phyloP scores from a whole-genome alignment of 2,113 vertebrate genomes.

The Syrmaticus mikado region DNA sequence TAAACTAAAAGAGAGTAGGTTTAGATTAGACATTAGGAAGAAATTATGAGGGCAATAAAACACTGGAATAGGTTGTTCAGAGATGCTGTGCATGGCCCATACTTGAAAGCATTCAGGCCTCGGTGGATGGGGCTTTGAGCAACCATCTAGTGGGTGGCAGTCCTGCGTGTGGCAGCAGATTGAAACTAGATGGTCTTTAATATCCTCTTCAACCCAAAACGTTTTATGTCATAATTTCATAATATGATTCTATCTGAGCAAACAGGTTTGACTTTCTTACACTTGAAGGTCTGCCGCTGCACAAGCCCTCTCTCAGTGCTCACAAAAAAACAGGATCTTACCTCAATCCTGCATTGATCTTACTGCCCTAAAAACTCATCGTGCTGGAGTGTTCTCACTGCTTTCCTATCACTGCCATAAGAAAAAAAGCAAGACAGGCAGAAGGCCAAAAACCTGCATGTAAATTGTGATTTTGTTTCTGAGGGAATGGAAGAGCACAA shows the following conservation, averaged over 20 bases:
- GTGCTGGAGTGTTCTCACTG: rapidly evolving
- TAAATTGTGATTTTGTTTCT: neutral
- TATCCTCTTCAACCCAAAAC: neutral
- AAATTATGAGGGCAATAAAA: neutral
- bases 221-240: neutral
- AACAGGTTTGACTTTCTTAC: neutral
- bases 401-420: neutral
- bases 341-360: neutral
- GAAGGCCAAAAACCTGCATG: rapidly evolving
- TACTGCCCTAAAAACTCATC: neutral
- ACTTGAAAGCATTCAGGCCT: neutral
- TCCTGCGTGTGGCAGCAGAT: neutral
- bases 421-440: rapidly evolving
- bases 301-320: rapidly evolving
- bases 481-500: rapidly evolving
- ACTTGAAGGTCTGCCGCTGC: neutral
- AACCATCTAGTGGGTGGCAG: neutral
- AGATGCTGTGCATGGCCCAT: neutral
- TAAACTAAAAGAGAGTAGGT: neutral
- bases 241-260: neutral
- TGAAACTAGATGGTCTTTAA: neutral
- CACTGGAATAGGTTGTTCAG: neutral
- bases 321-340: rapidly evolving
- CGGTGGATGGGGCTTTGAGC: neutral
- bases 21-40: neutral